Evolutionary conservation across 2,888 invertebrate species (phyloP), one percentile per base, ranked within the genome.

Genomic region (Brenthis ino): DNA sequence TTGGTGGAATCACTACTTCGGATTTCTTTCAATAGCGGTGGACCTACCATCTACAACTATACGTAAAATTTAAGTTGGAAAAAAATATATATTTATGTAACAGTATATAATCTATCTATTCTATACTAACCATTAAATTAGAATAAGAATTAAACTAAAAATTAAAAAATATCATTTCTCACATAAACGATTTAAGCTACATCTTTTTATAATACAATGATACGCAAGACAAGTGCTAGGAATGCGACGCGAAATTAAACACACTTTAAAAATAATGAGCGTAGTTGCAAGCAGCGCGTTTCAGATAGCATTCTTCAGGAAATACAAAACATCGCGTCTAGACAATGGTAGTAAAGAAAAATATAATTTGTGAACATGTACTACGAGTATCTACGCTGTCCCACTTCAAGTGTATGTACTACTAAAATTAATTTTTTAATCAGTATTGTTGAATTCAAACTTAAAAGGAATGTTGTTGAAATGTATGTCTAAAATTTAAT

Each of bases 191-290:
- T 24, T 57, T 12, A 58, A 48, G 33, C 33, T 50, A 28, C 6
- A 51, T 53, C 16, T 61, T 12, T 51, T 60, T 37, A 20, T 50
- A 53, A 51, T 51, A 12, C n/a, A 28, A 61, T 43, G 55, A 64
- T 61, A 67, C 43, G 64, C 33, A 48, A 56, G 12, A 51, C 53
- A 66, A 69, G 50, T 58, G 56, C 57, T 58, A 33, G 12, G 28
- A 71, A 68, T 60, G 58, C 56, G 24, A 61, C 53, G 37, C 24
- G 43, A 65, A 68, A 69, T 66, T 65, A 64, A 71, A 64, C 64
- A 58, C 55, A 48, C 56, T 69, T 71, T 57, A 60, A 66, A 67
- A 65, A 69, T 71, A 69, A 71, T 69, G 64, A 67, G 64, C 53
- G 64, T 60, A 56, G 64, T 61, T 64, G 65, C 65, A 58, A 64